A percentile compares a stretch with the other conserved stretches of the same genome.
phyloP scores from a whole-genome alignment of 23 tunicate genomes.

The Trididemnum clinides region DNA sequence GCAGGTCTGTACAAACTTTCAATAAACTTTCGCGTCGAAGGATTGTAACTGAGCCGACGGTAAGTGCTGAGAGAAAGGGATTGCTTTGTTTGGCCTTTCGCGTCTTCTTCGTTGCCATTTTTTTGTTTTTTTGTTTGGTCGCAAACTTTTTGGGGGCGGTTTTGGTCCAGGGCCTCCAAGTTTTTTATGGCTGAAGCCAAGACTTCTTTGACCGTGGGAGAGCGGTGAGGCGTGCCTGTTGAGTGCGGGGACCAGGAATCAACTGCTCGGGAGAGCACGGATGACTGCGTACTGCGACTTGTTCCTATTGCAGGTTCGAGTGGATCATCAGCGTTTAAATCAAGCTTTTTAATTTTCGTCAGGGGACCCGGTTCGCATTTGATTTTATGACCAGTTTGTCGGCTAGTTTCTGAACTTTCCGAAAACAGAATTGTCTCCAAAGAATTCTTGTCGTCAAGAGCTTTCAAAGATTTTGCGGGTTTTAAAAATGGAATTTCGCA shows the following conservation, averaged over 20 bases:
- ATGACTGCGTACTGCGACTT: constrained; percentile 46
- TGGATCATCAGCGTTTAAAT: constrained; percentile 12
- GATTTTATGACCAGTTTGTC: neutral
- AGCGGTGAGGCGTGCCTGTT: neutral
- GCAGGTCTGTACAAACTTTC: constrained; percentile 52
- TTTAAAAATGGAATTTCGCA: neutral
- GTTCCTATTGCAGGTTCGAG: constrained; percentile 43
- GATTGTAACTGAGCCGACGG: constrained; percentile 67
- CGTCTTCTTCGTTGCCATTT: neutral
- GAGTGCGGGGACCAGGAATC: constrained; percentile 27
- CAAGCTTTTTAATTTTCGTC: neutral
- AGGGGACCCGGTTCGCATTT: neutral
- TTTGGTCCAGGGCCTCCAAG: constrained; percentile 41
- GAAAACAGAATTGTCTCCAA: neutral
- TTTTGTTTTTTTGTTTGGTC: neutral
- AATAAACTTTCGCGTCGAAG: constrained; percentile 61
- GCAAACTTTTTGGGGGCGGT: too few relatives aligned
- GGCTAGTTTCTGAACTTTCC: neutral
- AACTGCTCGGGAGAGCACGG: constrained; percentile 35
- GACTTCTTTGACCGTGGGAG: constrained; percentile 34
- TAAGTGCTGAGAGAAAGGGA: constrained; percentile 45
- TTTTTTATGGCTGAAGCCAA: constrained; percentile 64
- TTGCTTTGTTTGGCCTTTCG: constrained; percentile 6
- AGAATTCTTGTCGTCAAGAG: neutral
- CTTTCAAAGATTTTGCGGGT: neutral